phyloP scores from a whole-genome alignment of 2,888 invertebrate genomes.

The Eretmocerus hayati region DNA sequence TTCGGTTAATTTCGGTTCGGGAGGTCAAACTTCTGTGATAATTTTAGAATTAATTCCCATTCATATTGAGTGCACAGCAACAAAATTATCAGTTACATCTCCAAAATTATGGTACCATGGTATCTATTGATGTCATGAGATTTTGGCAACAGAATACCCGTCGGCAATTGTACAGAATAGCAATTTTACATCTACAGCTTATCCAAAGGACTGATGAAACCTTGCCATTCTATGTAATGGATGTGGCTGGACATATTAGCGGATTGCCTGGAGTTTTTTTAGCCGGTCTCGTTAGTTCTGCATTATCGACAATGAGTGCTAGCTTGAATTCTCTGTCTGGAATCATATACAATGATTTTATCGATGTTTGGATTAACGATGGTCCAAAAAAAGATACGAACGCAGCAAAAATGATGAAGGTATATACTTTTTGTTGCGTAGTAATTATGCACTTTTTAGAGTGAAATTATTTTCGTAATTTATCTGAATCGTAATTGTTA shows the following conservation, averaged over 20 bases:
- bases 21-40: no score
- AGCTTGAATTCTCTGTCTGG: conserved; percentile 58
- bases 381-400: conserved; percentile 48
- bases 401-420: conserved; percentile 57
- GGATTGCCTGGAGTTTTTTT: conserved; percentile 70
- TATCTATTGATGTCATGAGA: not conserved
- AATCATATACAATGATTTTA: conserved; percentile 60
- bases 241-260: conserved; percentile 57
- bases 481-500: no score
- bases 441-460: no score
- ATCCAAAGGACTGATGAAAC: conserved; percentile 49
- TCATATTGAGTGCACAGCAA: no score
- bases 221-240: conserved; percentile 67
- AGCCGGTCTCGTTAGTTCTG: conserved; percentile 68
- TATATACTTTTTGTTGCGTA: conserved; percentile 25
- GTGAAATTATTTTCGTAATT: no score
- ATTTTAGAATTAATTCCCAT: no score
- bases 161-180: no score
- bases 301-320: conserved; percentile 61
- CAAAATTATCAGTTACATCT: no score
- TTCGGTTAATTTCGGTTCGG: no score
- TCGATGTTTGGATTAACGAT: conserved; percentile 52
- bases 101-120: not conserved
- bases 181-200: conserved; percentile 16
- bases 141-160: not conserved